These are phyloP conservation scores for Sylvicola cinctus DNA, from an alignment of 2,888 invertebrate genomes.

Conservation along the genomic window DNA sequence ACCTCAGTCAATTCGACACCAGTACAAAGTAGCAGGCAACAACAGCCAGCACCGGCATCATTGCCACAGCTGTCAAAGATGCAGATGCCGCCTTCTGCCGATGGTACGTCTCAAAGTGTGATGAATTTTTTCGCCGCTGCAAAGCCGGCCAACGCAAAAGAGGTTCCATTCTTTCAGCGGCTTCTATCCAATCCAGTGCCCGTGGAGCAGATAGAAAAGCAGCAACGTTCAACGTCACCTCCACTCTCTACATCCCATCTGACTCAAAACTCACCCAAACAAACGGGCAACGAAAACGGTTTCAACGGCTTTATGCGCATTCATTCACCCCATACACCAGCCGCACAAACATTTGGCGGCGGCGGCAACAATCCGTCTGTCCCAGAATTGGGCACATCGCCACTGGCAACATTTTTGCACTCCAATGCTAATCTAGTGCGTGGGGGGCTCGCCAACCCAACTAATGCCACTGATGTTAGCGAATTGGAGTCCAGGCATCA, in stretches of 20 bases:
- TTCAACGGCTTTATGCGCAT: conserved; percentile 22
- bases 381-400: conserved; percentile 24
- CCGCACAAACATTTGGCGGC: conserved; percentile 20
- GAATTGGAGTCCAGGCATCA: conserved; percentile 5
- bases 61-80: conserved; percentile 1
- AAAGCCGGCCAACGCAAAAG: conserved; percentile 26
- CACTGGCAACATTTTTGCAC: conserved; percentile 32
- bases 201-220: conserved; percentile 78
- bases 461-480: conserved; percentile 1
- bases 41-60: neutral
- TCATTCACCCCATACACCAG: conserved; percentile 5
- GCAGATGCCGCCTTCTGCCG: conserved; percentile 17
- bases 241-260: conserved; percentile 30
- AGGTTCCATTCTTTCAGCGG: conserved; percentile 47
- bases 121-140: conserved; percentile 63
- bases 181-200: conserved; percentile 48
- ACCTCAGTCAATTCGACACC: conserved; percentile 9
- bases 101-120: conserved; percentile 61
- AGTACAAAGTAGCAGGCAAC: conserved; percentile 9
- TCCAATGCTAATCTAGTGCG: conserved; percentile 25
- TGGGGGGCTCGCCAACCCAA: neutral
- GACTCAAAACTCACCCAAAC: conserved; percentile 6
- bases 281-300: conserved; percentile 5
- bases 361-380: conserved; percentile 19
- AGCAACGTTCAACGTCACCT: conserved; percentile 58